Base-by-base conservation (phyloP, 2,888 invertebrate genomes). In the Cheilosia vernalis region DNA sequence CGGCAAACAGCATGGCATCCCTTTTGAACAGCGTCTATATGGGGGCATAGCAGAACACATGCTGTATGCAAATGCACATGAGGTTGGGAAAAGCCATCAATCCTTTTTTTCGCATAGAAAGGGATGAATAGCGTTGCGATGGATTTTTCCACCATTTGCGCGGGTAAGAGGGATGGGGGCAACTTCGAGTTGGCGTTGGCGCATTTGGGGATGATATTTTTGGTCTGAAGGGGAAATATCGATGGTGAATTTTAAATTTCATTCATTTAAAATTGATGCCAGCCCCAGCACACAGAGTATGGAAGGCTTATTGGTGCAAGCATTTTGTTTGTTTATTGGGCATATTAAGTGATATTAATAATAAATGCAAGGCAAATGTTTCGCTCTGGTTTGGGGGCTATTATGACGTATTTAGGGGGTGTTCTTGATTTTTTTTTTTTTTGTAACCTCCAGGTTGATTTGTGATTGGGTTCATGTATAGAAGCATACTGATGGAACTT, bases 211-310 rank as follows among this genome's bases (percentile, higher is more conserved):
- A 47, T 74, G 74, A 74, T 79, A 58, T 80, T 67, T 84, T 74
- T 61, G 21, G 61, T 63, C 49, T 19, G 64, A 58, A 60, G 81
- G 85, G 85, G 80, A 76, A 67, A 61, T 85, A 76, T 85, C 72
- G 85, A 85, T 81, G 85, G 81, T 85, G 81, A 81, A 85, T 85
- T 85, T 85, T 77, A 85, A 85, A 81, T 85, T 85, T 81, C 85
- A 85, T 85, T 85, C 85, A 85, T 85, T 81, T 85, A 81, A 85
- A 81, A 85, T 85, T 85, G 49, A 85, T 81, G 85, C 55, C 76
- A 60, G 56, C 73, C 81, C 55, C 76, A 60, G 56, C 73, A 69
- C 64, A 56, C 60, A 15, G 74, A 42, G 61, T 10, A 67, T 51
- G 64, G 55, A 42, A 1, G 72, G 61, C 55, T 66, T 70, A 63